A percentile compares a stretch with the other conserved stretches of the same genome.
Evolutionary conservation across 2,888 invertebrate species (phyloP).

Genomic region (Lepeophtheirus nordmannii): DNA sequence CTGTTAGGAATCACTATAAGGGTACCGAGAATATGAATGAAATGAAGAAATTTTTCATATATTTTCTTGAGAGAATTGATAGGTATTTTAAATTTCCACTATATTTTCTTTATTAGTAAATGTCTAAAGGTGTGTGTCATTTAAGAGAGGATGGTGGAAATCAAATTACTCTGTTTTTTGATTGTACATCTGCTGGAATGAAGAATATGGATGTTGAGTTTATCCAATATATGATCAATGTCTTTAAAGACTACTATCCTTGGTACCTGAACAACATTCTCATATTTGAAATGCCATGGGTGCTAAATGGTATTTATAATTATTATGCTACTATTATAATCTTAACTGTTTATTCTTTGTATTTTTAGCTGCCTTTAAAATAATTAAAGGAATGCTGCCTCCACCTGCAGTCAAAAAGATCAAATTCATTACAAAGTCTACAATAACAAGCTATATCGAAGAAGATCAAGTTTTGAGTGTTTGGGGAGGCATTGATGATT

Average conservation of each 20-base stretch:
- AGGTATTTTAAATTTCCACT: constrained; percentile 37
- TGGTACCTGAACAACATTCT: constrained; percentile 70
- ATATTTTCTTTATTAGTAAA: constrained; percentile 8
- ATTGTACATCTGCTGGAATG: constrained; percentile 72
- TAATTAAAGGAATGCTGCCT: constrained; percentile 70
- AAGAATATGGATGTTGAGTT: constrained; percentile 82
- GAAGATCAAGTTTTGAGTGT: constrained; percentile 48
- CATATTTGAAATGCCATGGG: constrained; percentile 87
- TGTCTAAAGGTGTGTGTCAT: constrained; percentile 27
- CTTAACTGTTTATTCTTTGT: constrained; percentile 23
- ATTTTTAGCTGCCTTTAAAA: constrained; percentile 64
- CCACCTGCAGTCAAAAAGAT: constrained; percentile 74
- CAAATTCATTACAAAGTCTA: constrained; percentile 61
- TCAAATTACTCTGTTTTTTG: constrained; percentile 68
- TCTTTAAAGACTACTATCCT: constrained; percentile 78
- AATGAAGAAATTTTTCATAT: constrained; percentile 61
- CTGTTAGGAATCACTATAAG: constrained; percentile 62
- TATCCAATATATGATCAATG: constrained; percentile 64
- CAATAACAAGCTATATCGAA: constrained; percentile 54
- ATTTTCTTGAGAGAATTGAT: constrained; percentile 66
- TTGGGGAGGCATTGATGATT: constrained; percentile 67
- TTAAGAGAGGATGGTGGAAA: constrained; percentile 53
- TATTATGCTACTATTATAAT: neutral
- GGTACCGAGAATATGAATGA: constrained; percentile 57
- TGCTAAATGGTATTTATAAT: constrained; percentile 52